Base-by-base conservation (phyloP, 2,113 vertebrate species). In the Telmatochromis sp. region DNA sequence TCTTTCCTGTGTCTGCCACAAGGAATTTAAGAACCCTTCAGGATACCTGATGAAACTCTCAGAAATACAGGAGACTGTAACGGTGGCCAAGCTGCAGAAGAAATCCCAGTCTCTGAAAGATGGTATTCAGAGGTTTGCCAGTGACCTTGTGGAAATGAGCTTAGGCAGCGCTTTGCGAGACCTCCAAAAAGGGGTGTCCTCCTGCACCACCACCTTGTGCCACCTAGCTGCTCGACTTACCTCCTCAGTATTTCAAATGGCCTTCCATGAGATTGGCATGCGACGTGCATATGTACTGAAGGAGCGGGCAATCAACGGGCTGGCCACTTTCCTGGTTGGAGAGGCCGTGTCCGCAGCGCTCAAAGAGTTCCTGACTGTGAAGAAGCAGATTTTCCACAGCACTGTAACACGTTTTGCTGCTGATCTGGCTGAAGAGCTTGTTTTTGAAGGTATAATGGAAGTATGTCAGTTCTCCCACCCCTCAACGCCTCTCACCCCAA, bases 381-480 rank as follows among this genome's bases (percentile, higher is more conserved):
- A 98, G 94, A 98, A 98, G 88, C 98, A 99, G 94, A 98, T 98
- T 86, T 98, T 99, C 90, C 98, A 97, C 81, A 98, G 96, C 85
- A 97, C 98, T 0, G 97, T 99, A 23, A 95, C 98, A 2, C 94
- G 93, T 4, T 99, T 99, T 82, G 98, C 99, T 4, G 97, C 98
- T 14, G 98, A 99, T 88, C 96, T 99, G 12, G 97, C 98, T 4
- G 99, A 99, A 93, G 98, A 99, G 19, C 97, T 99, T 78, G 96
- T 99, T 82, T 99, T 99, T 94, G 99, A 99, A 94, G 98, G 98
- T 26, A 97, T 99, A 31, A 99, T 99, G 99, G 99, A 99, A 93
- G 99, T 99, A 1, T 99, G 98, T 88, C 99, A 99, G 92, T 99
- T 99, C 94, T 99, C 98, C 1, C 97, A 97, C 92, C 98, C 98